These are phyloP conservation scores for Drosophila eohydei DNA, from an alignment of 2,888 invertebrate genomes.

Conservation along the genomic window DNA sequence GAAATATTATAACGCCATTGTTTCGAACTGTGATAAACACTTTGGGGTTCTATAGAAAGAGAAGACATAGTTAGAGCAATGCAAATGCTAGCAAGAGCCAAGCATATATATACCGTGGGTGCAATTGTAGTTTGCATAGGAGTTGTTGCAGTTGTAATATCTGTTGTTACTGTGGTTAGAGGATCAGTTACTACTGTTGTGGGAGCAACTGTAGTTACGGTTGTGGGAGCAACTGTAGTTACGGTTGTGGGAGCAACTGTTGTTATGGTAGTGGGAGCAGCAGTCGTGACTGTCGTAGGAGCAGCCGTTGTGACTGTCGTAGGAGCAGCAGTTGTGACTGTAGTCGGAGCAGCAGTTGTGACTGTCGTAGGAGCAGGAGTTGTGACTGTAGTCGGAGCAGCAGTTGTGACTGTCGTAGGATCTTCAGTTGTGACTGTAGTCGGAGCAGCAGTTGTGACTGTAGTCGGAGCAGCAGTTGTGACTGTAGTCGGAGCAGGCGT, in stretches of 20 bases:
- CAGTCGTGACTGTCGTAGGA: slow-evolving; percentile 1
- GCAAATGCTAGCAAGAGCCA: neutral
- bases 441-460: neutral
- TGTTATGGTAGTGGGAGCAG: neutral
- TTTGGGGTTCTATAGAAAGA: neutral
- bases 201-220: neutral
- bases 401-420: neutral
- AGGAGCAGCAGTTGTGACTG: neutral
- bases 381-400: neutral
- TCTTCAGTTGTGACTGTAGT: neutral
- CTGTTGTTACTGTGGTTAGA: slow-evolving; percentile 1
- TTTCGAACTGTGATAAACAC: neutral
- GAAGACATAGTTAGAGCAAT: neutral
- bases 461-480: neutral
- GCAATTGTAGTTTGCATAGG: neutral
- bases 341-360: neutral
- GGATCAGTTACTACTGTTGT: neutral
- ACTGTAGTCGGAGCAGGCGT: neutral
- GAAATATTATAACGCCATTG: neutral
- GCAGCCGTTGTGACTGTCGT: neutral
- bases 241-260: neutral
- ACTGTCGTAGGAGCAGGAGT: neutral
- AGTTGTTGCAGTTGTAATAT: neutral
- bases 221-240: neutral
- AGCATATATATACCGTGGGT: slow-evolving; percentile 2